These are phyloP conservation scores for Seriola quinqueradiata DNA, from an alignment of 2,113 vertebrate species.

Conservation along the genomic window DNA sequence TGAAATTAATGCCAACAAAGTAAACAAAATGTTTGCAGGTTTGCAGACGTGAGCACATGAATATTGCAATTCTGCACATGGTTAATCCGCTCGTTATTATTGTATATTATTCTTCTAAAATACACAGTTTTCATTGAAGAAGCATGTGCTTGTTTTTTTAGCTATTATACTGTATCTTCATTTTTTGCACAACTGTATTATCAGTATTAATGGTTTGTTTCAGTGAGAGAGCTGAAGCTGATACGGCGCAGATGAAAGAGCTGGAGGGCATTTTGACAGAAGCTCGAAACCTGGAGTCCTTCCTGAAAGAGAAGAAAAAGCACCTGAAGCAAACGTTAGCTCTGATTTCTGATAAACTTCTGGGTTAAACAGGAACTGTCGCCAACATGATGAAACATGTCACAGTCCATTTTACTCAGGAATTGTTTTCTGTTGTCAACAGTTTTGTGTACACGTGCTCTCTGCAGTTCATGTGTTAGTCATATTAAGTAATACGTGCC, in stretches of 20 bases:
- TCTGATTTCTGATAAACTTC: slow-evolving; percentile 81
- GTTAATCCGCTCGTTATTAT: no score
- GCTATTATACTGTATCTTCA: neutral
- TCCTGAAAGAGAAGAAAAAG: slow-evolving; percentile 81
- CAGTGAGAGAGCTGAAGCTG: slow-evolving; percentile 76
- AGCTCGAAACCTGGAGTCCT: slow-evolving; percentile 71
- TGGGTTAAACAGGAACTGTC: slow-evolving; percentile 43
- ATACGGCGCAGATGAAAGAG: slow-evolving; percentile 73
- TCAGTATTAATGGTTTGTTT: slow-evolving; percentile 22
- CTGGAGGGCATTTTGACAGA: slow-evolving; percentile 78
- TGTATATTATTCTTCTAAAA: no score
- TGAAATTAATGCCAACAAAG: neutral
- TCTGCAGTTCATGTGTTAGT: neutral
- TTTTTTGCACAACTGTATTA: neutral
- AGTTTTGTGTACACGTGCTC: neutral
- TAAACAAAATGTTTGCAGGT: neutral
- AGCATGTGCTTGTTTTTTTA: neutral
- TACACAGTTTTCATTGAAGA: no score
- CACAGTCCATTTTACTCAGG: neutral
- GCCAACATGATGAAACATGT: no score
- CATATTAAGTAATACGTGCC: neutral
- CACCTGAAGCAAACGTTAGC: slow-evolving; percentile 73
- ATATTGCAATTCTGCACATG: no score
- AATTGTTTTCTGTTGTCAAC: neutral
- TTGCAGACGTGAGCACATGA: no score